phyloP scores from a whole-genome alignment of 1,140 invertebrate genomes.

The Hycleus cichorii region DNA sequence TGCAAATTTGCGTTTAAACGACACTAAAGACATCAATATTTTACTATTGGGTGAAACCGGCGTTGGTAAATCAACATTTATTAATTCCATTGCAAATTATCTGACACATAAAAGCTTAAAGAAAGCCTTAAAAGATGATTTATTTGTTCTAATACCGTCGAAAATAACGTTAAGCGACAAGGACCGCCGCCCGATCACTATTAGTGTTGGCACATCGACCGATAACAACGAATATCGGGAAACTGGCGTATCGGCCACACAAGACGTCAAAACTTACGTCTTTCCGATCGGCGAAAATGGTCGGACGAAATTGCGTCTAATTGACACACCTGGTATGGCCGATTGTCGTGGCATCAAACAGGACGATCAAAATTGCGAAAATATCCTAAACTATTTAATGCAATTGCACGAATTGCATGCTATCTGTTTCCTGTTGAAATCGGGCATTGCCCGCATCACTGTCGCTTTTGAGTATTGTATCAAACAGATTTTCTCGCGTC shows the following conservation, averaged over 20 bases:
- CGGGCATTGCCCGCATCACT: conserved; percentile 25
- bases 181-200: conserved; percentile 15
- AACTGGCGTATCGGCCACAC: conserved; percentile 32
- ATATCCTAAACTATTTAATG: conserved; percentile 30
- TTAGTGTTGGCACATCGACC: conserved; percentile 7
- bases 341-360: conserved; percentile 30
- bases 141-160: conserved; percentile 29
- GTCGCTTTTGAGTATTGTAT: conserved; percentile 33
- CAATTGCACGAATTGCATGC: conserved; percentile 30
- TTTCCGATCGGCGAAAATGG: conserved; percentile 24
- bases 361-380: conserved; percentile 34
- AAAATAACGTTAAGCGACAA: conserved; percentile 26
- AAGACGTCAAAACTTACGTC: conserved; percentile 32
- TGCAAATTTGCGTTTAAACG: too few species aligned
- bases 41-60: conserved; percentile 35
- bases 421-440: conserved; percentile 32
- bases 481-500: conserved; percentile 29
- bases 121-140: conserved; percentile 19
- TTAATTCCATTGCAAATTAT: conserved; percentile 38
- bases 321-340: conserved; percentile 34
- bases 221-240: conserved; percentile 31
- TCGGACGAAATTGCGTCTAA: conserved; percentile 25
- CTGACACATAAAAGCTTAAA: conserved; percentile 26
- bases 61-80: conserved; percentile 37
- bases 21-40: conserved; percentile 30